These are phyloP conservation scores for Hirundichthys speculiger DNA, from an alignment of 2,113 vertebrate species.

Conservation along the genomic window DNA sequence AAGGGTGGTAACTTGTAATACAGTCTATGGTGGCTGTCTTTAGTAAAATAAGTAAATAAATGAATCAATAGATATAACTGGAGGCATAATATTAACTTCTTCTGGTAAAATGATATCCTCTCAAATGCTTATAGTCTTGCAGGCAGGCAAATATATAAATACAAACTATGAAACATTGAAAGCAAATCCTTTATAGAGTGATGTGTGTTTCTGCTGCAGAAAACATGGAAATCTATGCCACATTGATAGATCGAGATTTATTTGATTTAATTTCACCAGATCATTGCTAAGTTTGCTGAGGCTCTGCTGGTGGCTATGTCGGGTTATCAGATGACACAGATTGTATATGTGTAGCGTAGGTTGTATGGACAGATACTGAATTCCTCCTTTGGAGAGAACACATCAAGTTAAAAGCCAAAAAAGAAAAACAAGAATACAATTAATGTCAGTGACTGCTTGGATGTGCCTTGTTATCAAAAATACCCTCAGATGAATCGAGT, in stretches of 20 bases:
- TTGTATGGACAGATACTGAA: not conserved
- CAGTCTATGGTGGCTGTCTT: too few relatives aligned
- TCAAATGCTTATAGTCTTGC: too few relatives aligned
- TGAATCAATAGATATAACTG: too few relatives aligned
- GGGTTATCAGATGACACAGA: conserved; percentile 12
- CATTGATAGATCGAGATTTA: not conserved
- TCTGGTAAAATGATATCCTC: too few relatives aligned
- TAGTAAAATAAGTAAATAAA: too few relatives aligned
- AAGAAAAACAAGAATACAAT: not conserved
- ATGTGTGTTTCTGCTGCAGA: too few relatives aligned
- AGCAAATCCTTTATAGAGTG: too few relatives aligned
- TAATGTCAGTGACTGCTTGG: not conserved
- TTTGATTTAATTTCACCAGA: not conserved
- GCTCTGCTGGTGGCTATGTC: not conserved
- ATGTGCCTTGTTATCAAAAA: not conserved
- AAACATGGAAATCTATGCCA: not conserved
- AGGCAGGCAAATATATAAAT: too few relatives aligned
- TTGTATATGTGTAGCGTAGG: not conserved
- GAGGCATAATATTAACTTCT: too few relatives aligned
- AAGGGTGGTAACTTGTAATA: too few relatives aligned
- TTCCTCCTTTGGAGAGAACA: not conserved
- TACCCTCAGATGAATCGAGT: too few relatives aligned
- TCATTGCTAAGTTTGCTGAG: not conserved
- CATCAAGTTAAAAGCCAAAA: conserved; percentile 6
- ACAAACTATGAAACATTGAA: too few relatives aligned